These are phyloP conservation scores for Cartodere bifasciata DNA, from an alignment of 2,888 invertebrate species.

Conservation along the genomic window DNA sequence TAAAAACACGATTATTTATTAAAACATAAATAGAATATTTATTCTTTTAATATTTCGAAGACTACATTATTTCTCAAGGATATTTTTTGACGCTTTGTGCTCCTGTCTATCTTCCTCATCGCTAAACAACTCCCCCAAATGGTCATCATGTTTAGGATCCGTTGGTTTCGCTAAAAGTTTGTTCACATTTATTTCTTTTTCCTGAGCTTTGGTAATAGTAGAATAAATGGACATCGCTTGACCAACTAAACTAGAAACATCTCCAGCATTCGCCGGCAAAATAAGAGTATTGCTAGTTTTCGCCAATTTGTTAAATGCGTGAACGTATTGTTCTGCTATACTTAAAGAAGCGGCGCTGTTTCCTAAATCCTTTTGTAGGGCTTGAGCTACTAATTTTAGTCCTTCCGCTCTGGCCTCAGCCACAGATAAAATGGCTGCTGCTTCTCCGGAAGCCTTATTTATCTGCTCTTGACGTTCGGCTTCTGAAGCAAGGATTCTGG, in stretches of 20 bases:
- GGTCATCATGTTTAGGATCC: conserved; percentile 22
- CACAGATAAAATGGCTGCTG: conserved; percentile 79
- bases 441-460: conserved; percentile 86
- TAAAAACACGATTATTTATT: too few relatives aligned
- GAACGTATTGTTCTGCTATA: conserved; percentile 92
- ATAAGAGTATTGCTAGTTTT: conserved; percentile 90
- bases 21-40: too few relatives aligned
- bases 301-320: conserved; percentile 87
- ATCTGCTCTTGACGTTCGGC: conserved; percentile 90
- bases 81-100: conserved; percentile 16
- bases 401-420: conserved; percentile 84
- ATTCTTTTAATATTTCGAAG: too few relatives aligned
- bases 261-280: conserved; percentile 80
- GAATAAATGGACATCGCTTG: conserved; percentile 56
- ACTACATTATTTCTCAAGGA: too few relatives aligned
- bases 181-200: conserved; percentile 7
- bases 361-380: conserved; percentile 47
- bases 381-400: conserved; percentile 61
- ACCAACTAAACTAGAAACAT: conserved; percentile 64
- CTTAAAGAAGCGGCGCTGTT: conserved; percentile 82
- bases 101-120: conserved; percentile 31
- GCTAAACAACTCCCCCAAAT: conserved; percentile 32
- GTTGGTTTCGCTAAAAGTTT: conserved; percentile 9
- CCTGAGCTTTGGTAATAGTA: conserved; percentile 35
- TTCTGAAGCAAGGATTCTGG: conserved; percentile 87